phyloP scores from a whole-genome alignment of 2,888 invertebrate genomes.

The Augiades crinisus region DNA sequence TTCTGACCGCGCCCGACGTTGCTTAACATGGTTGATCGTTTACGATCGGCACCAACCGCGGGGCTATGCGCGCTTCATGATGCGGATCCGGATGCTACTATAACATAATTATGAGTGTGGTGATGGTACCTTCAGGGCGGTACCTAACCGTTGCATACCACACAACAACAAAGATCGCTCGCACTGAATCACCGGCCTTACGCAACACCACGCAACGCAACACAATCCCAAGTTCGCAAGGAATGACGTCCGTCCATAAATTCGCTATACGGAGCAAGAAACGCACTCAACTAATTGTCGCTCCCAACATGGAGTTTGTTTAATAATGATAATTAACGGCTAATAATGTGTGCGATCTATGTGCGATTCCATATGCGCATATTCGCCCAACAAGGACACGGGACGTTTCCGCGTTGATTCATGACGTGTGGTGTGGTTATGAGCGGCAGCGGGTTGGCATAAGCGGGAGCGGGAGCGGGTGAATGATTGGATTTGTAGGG shows the following conservation, averaged over 20 bases:
- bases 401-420: constrained; percentile 74
- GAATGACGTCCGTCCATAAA: constrained; percentile 42
- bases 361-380: constrained; percentile 47
- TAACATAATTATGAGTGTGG: no score
- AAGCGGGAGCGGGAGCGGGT: constrained; percentile 25
- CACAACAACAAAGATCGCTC: not conserved
- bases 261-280: constrained; percentile 36
- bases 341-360: constrained; percentile 63
- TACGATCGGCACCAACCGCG: no score
- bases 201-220: not conserved
- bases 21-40: not conserved
- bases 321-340: constrained; percentile 67
- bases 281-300: constrained; percentile 18
- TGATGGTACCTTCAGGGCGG: no score
- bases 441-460: constrained; percentile 31
- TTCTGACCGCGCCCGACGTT: no score
- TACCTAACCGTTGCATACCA: no score
- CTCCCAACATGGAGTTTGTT: constrained; percentile 57
- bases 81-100: no score
- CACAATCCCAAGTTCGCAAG: not conserved
- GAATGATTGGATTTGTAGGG: no score
- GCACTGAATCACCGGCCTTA: not conserved
- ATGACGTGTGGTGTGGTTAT: constrained; percentile 39
- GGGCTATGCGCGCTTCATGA: not conserved
- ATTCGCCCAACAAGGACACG: constrained; percentile 75